phyloP scores from a whole-genome alignment of 2,888 invertebrate genomes.

The Caenorhabditis doughertyi region DNA sequence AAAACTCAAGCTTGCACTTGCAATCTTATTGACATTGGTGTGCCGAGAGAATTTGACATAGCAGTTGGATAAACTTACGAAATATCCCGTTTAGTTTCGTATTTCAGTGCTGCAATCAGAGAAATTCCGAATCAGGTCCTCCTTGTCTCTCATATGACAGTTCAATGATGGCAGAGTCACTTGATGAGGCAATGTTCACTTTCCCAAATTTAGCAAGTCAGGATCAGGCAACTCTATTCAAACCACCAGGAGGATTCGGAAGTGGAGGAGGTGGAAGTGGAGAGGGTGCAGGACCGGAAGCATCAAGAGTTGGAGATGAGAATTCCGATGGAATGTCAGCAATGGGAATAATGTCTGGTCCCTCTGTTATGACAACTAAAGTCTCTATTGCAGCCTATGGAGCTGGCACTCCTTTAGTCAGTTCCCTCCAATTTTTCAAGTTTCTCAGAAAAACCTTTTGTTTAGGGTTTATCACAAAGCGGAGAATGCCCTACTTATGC shows the following conservation, averaged over 20 bases:
- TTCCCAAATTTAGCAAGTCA: conserved; percentile 68
- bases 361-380: conserved; percentile 52
- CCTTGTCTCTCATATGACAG: conserved; percentile 68
- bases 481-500: conserved; percentile 57
- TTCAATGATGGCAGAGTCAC: conserved; percentile 64
- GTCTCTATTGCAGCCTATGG: conserved; percentile 48
- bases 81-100: not conserved
- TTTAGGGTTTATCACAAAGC: conserved; percentile 44
- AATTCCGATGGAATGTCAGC: not conserved
- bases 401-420: conserved; percentile 45
- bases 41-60: conserved; percentile 20
- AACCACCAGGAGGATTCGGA: conserved; percentile 1
- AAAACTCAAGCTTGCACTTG: conserved; percentile 13
- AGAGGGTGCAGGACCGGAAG: not conserved
- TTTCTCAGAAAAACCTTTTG: conserved; percentile 20
- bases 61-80: not conserved
- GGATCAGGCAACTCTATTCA: conserved; percentile 52
- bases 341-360: conserved; percentile 4
- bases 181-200: conserved; percentile 72
- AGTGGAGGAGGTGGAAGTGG: conserved; percentile 5
- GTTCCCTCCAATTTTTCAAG: conserved; percentile 24
- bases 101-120: conserved; percentile 41
- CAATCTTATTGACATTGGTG: conserved; percentile 47
- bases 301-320: not conserved
- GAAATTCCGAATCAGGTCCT: not conserved